phyloP scores from a whole-genome alignment of 2,797 vertebrate species.

The Hafferia zeledoni region DNA sequence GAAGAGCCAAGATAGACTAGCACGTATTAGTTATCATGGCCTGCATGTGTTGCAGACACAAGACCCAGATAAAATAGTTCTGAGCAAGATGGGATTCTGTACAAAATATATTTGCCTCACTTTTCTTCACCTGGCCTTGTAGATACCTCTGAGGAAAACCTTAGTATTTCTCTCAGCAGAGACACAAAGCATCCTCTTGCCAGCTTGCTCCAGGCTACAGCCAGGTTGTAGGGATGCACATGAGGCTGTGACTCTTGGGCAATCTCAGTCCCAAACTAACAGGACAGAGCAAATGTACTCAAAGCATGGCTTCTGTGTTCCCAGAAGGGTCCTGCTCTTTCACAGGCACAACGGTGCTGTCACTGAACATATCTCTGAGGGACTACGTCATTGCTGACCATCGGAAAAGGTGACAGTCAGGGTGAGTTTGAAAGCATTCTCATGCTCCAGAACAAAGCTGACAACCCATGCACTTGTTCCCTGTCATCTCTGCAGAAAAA shows the following conservation, averaged over 20 bases:
- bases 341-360: background rate
- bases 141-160: background rate
- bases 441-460: background rate
- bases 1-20: background rate
- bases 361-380: background rate
- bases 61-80: background rate
- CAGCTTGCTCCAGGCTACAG: background rate
- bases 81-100: background rate
- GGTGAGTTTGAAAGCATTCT: background rate
- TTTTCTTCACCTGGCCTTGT: background rate
- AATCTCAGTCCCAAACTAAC: background rate
- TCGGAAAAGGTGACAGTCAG: background rate
- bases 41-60: background rate
- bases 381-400: background rate
- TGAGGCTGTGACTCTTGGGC: background rate
- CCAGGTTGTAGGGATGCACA: background rate
- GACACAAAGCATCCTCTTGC: background rate
- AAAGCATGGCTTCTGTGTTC: rapidly evolving
- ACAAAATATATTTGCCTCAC: background rate
- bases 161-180: background rate
- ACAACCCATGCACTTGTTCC: background rate
- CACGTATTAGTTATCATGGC: background rate
- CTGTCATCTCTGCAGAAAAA: background rate
- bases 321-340: background rate
- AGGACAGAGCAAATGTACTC: background rate